phyloP scores from a whole-genome alignment of 2,113 vertebrate genomes.

The Sminthopsis crassicaudata region DNA sequence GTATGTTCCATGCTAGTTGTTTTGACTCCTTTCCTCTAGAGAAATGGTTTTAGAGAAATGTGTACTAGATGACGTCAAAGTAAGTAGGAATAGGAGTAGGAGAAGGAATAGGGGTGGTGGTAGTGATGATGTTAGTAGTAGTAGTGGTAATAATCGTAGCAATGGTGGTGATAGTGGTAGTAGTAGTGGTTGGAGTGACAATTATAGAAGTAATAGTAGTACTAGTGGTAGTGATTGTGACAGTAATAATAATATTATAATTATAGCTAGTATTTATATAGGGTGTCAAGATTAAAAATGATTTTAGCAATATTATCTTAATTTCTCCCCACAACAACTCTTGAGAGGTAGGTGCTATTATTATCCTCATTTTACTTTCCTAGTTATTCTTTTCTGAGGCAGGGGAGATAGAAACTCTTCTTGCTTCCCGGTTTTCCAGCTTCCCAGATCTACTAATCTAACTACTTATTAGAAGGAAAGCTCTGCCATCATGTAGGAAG shows the following conservation, averaged over 20 bases:
- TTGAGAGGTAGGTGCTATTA: neutral
- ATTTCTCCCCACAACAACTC: neutral
- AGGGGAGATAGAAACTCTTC: neutral
- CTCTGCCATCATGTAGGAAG: neutral
- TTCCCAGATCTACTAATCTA: neutral
- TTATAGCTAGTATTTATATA: neutral
- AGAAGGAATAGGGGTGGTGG: no score
- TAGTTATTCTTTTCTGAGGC: neutral
- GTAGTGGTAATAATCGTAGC: neutral
- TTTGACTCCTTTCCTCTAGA: no score
- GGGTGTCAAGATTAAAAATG: neutral
- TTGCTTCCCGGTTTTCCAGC: neutral
- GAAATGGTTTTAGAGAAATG: neutral
- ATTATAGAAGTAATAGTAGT: no score
- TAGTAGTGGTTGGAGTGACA: no score
- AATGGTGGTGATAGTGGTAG: no score
- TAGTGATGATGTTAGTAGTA: neutral
- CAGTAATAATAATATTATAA: neutral
- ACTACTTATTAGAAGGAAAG: neutral
- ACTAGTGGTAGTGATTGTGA: neutral
- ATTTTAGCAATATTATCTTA: neutral
- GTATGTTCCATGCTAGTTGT: neutral
- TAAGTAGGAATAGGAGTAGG: no score
- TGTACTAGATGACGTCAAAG: neutral
- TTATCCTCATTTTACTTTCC: neutral